Percentiles rank a stretch among this genome's conserved stretches.
Evolutionary conservation across 2,888 invertebrate genomes (phyloP).

Genomic region (Copidosoma aretas): DNA sequence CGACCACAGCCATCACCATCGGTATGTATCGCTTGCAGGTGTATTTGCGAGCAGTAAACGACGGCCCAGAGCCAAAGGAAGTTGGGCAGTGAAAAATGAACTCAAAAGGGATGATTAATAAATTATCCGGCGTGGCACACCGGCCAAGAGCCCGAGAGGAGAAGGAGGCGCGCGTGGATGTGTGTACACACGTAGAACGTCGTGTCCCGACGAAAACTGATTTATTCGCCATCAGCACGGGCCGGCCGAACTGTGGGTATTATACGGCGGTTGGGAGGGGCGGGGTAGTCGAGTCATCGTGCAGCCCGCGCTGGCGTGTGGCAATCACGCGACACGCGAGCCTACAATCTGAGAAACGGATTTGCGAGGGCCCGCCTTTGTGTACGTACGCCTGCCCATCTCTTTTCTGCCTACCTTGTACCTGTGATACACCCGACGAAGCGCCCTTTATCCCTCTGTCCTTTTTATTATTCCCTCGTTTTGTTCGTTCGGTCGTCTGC

Average conservation of each 20-base stretch:
- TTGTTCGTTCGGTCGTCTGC: neutral
- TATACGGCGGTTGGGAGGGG: neutral
- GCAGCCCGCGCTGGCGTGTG: neutral
- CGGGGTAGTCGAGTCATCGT: conserved; percentile 34
- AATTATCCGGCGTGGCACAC: conserved; percentile 11
- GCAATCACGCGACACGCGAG: conserved; percentile 36
- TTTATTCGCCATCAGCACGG: conserved; percentile 28
- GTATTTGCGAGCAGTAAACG: neutral
- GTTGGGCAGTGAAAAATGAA: conserved; percentile 22
- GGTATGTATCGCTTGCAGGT: neutral
- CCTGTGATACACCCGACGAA: conserved; percentile 1
- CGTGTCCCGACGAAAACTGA: conserved; percentile 26
- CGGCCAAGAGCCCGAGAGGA: neutral
- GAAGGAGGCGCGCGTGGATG: neutral
- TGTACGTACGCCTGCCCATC: neutral
- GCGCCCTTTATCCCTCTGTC: conserved; percentile 17
- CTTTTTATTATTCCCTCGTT: neutral
- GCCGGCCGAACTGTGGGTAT: neutral
- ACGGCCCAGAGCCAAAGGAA: neutral
- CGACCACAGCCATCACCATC: too few species aligned
- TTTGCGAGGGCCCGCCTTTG: conserved; percentile 1
- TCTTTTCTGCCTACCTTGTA: neutral
- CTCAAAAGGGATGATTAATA: conserved; percentile 34
- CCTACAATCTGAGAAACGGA: conserved; percentile 32
- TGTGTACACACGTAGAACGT: too few species aligned